phyloP scores from a whole-genome alignment of 2,113 vertebrate species.

The Aplodontia rufa region DNA sequence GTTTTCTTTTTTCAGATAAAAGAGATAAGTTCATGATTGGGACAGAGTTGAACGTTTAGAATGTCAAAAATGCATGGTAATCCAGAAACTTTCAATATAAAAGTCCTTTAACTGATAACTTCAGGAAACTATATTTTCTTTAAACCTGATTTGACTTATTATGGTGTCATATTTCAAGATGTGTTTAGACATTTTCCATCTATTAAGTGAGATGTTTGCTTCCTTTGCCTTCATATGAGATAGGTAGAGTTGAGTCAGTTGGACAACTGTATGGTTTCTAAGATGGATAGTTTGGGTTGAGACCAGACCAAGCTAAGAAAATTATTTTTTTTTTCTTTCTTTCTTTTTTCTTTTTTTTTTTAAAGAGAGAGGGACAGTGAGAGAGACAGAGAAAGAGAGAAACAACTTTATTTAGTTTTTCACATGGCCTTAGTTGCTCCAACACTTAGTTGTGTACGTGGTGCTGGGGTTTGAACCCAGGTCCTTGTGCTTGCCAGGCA shows the following conservation, averaged over 20 bases:
- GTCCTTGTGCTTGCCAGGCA: no score
- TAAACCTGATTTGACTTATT: not conserved
- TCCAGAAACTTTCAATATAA: not conserved
- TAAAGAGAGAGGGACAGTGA: no score
- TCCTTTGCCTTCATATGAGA: not conserved
- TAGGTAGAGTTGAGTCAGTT: not conserved
- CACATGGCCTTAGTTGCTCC: no score
- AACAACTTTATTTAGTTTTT: no score
- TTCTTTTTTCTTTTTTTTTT: no score
- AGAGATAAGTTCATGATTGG: not conserved
- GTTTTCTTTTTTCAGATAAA: not conserved
- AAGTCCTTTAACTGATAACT: not conserved
- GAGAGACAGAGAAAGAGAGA: no score
- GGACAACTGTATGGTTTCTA: not conserved
- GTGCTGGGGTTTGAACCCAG: no score
- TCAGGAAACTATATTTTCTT: slow-evolving; percentile 8
- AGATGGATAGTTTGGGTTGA: not conserved
- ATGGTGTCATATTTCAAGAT: not conserved
- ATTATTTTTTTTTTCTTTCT: no score
- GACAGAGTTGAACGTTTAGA: not conserved
- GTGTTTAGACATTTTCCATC: not conserved
- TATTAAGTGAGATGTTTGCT: not conserved
- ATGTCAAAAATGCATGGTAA: not conserved
- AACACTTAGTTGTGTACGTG: no score
- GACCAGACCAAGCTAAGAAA: not conserved